A percentile compares a stretch with the other conserved stretches of the same genome.
Evolutionary conservation across 2,113 vertebrate genomes (phyloP).

Genomic region (Recurvirostra avosetta): DNA sequence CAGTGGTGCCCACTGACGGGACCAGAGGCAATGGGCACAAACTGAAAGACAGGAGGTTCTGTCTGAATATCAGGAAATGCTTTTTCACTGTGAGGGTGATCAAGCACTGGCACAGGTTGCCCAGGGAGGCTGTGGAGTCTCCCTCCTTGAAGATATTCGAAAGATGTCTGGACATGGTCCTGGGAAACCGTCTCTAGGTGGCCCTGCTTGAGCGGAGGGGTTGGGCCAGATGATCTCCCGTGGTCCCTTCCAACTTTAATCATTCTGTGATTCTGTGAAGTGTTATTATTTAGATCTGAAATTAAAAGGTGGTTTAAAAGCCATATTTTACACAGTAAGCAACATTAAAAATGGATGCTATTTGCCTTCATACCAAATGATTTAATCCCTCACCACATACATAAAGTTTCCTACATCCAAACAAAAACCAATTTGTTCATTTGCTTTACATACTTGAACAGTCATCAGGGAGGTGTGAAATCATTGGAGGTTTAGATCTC

Average conservation of each 20-base stretch:
- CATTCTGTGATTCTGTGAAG: not conserved
- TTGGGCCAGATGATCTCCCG: not conserved
- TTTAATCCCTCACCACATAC: not conserved
- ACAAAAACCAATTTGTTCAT: not conserved
- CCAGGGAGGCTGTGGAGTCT: not conserved
- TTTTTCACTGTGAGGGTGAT: not conserved
- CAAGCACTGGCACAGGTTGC: not conserved
- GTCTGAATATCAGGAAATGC: not conserved
- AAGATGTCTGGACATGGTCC: too few relatives aligned
- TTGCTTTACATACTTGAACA: not conserved
- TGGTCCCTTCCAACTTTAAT: not conserved
- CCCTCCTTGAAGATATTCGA: not conserved
- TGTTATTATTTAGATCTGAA: not conserved
- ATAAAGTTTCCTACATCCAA: not conserved
- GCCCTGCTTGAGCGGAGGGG: not conserved
- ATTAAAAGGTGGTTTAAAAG: not conserved
- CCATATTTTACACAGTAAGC: not conserved
- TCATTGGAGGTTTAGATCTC: not conserved
- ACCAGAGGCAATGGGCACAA: not conserved
- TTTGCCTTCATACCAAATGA: not conserved
- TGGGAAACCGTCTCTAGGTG: not conserved
- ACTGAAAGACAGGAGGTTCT: not conserved
- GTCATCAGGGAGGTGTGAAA: not conserved
- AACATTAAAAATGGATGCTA: not conserved
- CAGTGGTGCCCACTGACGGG: not conserved